These are phyloP conservation scores for Belonocnema kinseyi DNA, from an alignment of 1,140 invertebrate genomes.

Conservation along the genomic window DNA sequence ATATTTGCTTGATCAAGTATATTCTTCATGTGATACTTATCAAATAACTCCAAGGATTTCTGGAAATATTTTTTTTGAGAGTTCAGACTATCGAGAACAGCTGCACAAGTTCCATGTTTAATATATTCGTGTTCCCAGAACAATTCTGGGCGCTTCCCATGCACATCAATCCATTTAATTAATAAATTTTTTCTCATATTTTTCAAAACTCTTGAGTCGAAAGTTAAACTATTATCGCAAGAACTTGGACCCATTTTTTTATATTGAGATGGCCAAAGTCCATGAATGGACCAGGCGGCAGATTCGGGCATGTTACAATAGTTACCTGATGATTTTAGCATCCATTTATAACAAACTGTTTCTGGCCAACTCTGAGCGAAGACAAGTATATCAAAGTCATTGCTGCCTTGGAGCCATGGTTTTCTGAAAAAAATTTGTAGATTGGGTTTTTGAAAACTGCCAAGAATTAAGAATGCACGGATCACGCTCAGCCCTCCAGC, in stretches of 20 bases:
- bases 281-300: conserved; percentile 87
- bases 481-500: too few relatives aligned
- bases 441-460: too few relatives aligned
- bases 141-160: conserved; percentile 77
- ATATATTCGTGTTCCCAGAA: conserved; percentile 91
- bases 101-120: conserved; percentile 90
- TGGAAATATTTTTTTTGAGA: conserved; percentile 85
- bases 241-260: conserved; percentile 80
- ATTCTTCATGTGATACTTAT: conserved; percentile 80
- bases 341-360: conserved; percentile 84
- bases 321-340: conserved; percentile 76
- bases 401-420: too few relatives aligned
- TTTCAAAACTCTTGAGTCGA: conserved; percentile 78
- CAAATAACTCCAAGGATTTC: conserved; percentile 80
- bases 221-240: conserved; percentile 82
- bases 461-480: too few relatives aligned
- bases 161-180: conserved; percentile 85
- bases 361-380: conserved; percentile 89
- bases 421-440: too few relatives aligned
- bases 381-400: conserved; percentile 80
- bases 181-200: conserved; percentile 79
- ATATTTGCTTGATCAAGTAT: conserved; percentile 78
- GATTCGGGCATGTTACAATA: conserved; percentile 80
- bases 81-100: conserved; percentile 77
- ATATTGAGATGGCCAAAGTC: conserved; percentile 87